Conservation (phyloP, 2,888 invertebrate genomes). For the Unio pictorum region DNA sequence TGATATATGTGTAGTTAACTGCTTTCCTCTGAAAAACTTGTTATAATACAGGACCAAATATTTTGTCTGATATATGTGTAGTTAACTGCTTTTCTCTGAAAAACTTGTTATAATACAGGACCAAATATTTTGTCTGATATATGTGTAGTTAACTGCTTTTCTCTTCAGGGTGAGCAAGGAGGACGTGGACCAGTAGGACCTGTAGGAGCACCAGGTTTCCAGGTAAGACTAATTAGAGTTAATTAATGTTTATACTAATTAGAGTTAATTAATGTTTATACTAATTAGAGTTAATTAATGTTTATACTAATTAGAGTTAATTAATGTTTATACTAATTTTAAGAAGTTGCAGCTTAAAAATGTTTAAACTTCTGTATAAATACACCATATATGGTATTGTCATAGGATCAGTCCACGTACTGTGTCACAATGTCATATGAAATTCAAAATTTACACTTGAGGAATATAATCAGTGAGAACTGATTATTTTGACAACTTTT, state of each 20-base stretch:
- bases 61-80: too few species aligned
- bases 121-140: neutral
- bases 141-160: neutral
- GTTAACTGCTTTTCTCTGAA: neutral
- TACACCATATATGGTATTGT: too few species aligned
- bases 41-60: too few species aligned
- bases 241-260: neutral
- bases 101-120: neutral
- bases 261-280: neutral
- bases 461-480: too few species aligned
- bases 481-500: too few species aligned
- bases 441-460: too few species aligned
- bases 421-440: too few species aligned
- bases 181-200: slow-evolving; percentile 53
- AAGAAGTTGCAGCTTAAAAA: neutral
- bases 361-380: too few species aligned
- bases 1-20: too few species aligned
- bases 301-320: neutral
- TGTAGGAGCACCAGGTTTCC: slow-evolving; percentile 49
- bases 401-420: too few species aligned
- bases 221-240: slow-evolving; percentile 29
- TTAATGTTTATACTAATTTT: neutral
- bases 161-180: slow-evolving; percentile 50
- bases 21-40: too few species aligned
- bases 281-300: neutral